Conservation (phyloP, 2,113 vertebrate genomes). For the Panurus biarmicus region DNA sequence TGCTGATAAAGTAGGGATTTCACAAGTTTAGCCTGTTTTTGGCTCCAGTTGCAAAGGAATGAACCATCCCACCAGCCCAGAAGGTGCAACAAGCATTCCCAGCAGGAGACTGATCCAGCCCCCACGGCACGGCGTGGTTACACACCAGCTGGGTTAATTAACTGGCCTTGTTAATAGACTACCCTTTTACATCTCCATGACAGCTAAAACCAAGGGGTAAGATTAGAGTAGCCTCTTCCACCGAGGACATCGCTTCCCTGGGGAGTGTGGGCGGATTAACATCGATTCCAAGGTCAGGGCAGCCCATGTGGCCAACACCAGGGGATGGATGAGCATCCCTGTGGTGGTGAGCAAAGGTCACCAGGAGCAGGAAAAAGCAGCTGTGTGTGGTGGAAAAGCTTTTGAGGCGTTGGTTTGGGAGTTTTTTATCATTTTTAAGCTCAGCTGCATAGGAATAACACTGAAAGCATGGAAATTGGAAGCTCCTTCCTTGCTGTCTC, state of each 20-base stretch:
- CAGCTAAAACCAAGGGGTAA: not conserved
- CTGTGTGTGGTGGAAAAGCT: not conserved
- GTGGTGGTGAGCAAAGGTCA: not conserved
- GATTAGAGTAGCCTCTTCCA: not conserved
- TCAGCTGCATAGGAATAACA: not conserved
- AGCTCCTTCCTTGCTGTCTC: not conserved
- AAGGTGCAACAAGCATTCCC: not conserved
- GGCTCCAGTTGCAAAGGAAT: not conserved
- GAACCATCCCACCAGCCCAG: not conserved
- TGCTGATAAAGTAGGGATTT: accelerated
- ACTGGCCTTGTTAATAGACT: not conserved
- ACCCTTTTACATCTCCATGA: not conserved
- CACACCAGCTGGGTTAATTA: not conserved
- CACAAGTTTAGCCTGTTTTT: not conserved
- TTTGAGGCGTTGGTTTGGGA: not conserved
- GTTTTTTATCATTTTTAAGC: not conserved
- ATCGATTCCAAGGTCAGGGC: not conserved
- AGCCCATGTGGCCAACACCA: not conserved
- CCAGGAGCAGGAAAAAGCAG: not conserved
- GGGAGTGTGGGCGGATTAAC: not conserved
- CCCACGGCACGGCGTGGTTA: accelerated
- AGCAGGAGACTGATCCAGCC: not conserved
- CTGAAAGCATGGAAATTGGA: not conserved
- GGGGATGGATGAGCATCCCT: not conserved
- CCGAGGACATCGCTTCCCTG: not conserved